Evolutionary conservation across 1,140 invertebrate species (phyloP), one percentile per base, ranked within the genome.

Genomic region (Pogonognathellus flavescens): DNA sequence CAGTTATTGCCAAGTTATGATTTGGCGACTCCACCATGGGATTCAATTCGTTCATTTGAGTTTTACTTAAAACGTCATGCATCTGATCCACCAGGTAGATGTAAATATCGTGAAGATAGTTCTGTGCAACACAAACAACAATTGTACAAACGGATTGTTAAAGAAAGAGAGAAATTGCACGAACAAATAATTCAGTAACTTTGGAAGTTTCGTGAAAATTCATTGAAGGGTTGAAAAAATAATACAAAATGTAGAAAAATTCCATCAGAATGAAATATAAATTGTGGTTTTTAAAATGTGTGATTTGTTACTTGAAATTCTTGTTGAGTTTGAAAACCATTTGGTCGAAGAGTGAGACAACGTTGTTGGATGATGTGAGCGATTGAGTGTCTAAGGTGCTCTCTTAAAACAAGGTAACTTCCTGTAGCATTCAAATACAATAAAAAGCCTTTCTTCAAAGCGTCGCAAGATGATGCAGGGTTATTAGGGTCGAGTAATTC

Each of bases 371-470:
- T 84, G 6, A 88, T 60, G 7, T 82, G 49, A 10, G 85, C 62
- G n/a, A 86, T 84, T 1, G 85, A 66, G 11, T 62, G 62, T 14
- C 87, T 62, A 0, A 88, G 72, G 62, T 86, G 84, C 18, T 86
- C 87, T 31, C 87, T 52, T 0, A 88, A 20, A 41, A 84, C 31
- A 0, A 85, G 14, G 41, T 88, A 88, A 6, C 83, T 62, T 14
- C 85, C 87, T 6, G 59, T 84, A 8, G 87, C 86, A 52, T 86
- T 88, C 49, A 88, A 20, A 53, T 88, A 84, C 14, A 84, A 84
- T 22, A 88, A 55, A 70, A 88, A 88, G 20, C 84, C 81, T 80
- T 88, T 86, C 59, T 88, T 86, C 16, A 88, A 25, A 10, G 83
- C 62, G 18, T 88, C 85, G 18, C 70, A 82, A 13, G 82, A 57